Base-by-base conservation (phyloP, 2,797 vertebrate species). In the Melopsittacus undulatus region DNA sequence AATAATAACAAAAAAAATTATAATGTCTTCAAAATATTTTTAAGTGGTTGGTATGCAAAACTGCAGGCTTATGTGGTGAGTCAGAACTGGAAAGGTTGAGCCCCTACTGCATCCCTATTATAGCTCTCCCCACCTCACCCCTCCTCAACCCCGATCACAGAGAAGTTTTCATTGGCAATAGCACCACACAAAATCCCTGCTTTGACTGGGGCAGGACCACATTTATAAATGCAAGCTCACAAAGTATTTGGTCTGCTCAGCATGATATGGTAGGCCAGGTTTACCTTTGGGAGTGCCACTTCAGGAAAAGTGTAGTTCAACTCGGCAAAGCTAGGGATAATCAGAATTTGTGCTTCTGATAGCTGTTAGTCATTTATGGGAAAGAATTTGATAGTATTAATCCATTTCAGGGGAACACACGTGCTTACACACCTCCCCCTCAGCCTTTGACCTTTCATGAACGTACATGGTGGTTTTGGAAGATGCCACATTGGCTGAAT, bases 1-100 rank as follows among this genome's bases (percentile, higher is more conserved):
- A 36, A 38, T 61, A 61, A 40, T 29, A 13, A 61, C 5, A 26
- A 18, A 61, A 61, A 61, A 59, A 24, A 59, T 1, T 23, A 59
- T 54, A 74, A 84, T 27, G 30, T 32, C 7, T 3, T 92, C 36
- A 51, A 77, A 80, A 83, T 69, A 91, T 56, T 89, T 92, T 84
- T 11, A 51, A 78, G 30, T 42, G 24, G 10, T 13, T 4, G 1
- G 43, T 63, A 67, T 29, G 27, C 14, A 75, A 90, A 92, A 83
- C n/a, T 42, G 18, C 36, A 76, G 43, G 9, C 18, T 82, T 40
- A 7, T 1, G 2, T 10, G n/a, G 27, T 18, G n/a, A 76, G 5
- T 6, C 63, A 30, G 72, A 54, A 54, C 3, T 26, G 56, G 70
- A 80, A 82, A 82, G 40, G 32, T 27, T 59, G 57, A 83, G 34